These are phyloP conservation scores for Theropithecus gelada DNA, from an alignment of 2,113 vertebrate genomes.

Conservation along the genomic window DNA sequence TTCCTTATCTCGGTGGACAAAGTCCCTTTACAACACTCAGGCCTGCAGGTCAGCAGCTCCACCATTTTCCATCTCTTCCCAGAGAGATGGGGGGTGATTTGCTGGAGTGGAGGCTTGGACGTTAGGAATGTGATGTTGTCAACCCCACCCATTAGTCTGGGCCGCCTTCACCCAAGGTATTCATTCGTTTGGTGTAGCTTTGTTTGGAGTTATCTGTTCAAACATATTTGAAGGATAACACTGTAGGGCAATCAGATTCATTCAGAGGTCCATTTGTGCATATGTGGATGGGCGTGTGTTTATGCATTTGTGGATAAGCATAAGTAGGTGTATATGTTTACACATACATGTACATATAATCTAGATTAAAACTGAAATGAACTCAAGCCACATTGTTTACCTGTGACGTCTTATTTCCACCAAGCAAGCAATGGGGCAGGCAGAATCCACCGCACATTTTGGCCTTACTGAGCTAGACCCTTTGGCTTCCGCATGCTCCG, in stretches of 20 bases:
- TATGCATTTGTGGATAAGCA: fast-evolving
- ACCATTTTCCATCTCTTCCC: neutral
- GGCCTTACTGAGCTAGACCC: neutral
- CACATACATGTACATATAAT: neutral
- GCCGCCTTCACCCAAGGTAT: neutral
- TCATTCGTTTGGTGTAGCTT: neutral
- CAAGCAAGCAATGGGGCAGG: neutral
- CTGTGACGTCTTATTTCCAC: neutral
- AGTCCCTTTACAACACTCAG: too few relatives aligned
- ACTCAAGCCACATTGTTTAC: neutral
- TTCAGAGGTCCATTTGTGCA: neutral
- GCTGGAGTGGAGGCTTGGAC: too few relatives aligned
- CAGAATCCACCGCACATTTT: neutral
- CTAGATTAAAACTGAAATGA: neutral
- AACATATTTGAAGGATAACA: neutral
- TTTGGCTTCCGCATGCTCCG: neutral
- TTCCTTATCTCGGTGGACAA: neutral
- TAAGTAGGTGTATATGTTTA: neutral
- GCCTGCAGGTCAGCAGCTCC: fast-evolving
- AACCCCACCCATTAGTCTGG: neutral
- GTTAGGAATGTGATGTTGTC: neutral
- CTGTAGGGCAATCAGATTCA: neutral
- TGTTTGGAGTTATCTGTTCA: neutral
- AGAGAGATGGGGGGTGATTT: fast-evolving
- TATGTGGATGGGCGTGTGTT: neutral